Evolutionary conservation across 2,113 vertebrate species (phyloP), one percentile per base, ranked within the genome.

Genomic region (Cottus gobio): DNA sequence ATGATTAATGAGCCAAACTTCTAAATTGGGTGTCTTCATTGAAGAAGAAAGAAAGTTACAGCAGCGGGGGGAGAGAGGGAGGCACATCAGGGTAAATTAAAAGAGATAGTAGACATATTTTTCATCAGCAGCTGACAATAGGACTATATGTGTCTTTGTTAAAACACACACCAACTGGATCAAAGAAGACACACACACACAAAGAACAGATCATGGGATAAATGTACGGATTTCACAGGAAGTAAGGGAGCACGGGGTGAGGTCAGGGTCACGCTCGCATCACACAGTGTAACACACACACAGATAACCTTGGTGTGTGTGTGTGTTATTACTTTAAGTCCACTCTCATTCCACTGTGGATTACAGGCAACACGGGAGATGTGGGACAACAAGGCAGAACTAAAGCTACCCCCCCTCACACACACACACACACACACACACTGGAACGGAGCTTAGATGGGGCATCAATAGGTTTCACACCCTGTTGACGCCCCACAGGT

Each of bases 351-450:
- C 58, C 62, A 50, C 64, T 62, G 80, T 80, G 76, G 84, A 86
- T 88, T 85, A 86, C 79, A 83, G 52, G 79, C 58, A 82, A 26
- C 16, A 1, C 50, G 81, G 75, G 67, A 86, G 75, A 86, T 82
- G 69, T 75, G 76, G 76, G 65, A 63, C 84, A 85, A 82, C 79
- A 72, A 66, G 72, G 54, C 65, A 44, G 68, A 79, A 54, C 50
- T 54, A 67, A 77, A 74, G 64, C 69, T 63, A 60, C 31, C 44
- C 67, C 34, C 64, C 42, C 42, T 37, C 71, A 46, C 26, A 67
- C 31, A 71, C 39, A 66, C 34, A 54, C 67, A 34, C 63, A 50
- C 24, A 46, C 26, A 67, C 31, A 71, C 48, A 66, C 34, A 54
- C 44, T 28, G 60, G 28, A 67, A 42, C 66, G 26, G 16, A 85